Evolutionary conservation across 2,797 vertebrate species (phyloP), one percentile per base, ranked within the genome.

Genomic region (Halcyon chelicuti): DNA sequence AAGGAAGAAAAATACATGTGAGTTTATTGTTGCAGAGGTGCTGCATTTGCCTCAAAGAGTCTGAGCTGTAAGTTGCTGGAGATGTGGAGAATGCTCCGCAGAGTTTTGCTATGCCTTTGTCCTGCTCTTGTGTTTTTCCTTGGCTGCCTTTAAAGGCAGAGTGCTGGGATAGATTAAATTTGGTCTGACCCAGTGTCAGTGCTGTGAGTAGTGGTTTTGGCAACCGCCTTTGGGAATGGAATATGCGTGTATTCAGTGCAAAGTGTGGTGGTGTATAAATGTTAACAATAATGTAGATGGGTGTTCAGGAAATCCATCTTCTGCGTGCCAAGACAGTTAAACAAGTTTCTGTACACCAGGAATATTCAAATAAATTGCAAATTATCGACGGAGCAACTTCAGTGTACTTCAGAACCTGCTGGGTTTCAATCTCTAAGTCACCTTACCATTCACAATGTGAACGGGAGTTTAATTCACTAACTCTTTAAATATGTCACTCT

Each of bases 401-500:
- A 29, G n/a, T 92, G 47, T 40, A 37, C 91, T 90, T 86, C 65
- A 71, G 65, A 66, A 73, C 84, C 75, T 90, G 82, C 90, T 90
- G 92, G 81, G 61, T 68, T 52, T 76, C 57, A 83, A 68, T 92
- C 47, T 79, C 46, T 20, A 46, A 88, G 72, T 87, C 95, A 94
- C 92, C 80, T 93, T 63, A 44, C 73, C 58, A 15, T 92, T 93
- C 77, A 60, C 67, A 61, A 87, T 66, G 23, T 55, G 85, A 90
- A 39, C 6, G 42, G 85, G 76, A 66, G 9, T 91, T 95, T 95
- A 96, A 97, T 97, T 96, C 95, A 93, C 90, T 83, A 84, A 37
- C 84, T 89, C 47, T 83, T 95, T 88, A 83, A 96, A 88, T 75
- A 29, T 95, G 95, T 93, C 94, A 78, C 90, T 81, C 57, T 95